phyloP scores from a whole-genome alignment of 2,888 invertebrate genomes.

The Kryphioiulus occultus region DNA sequence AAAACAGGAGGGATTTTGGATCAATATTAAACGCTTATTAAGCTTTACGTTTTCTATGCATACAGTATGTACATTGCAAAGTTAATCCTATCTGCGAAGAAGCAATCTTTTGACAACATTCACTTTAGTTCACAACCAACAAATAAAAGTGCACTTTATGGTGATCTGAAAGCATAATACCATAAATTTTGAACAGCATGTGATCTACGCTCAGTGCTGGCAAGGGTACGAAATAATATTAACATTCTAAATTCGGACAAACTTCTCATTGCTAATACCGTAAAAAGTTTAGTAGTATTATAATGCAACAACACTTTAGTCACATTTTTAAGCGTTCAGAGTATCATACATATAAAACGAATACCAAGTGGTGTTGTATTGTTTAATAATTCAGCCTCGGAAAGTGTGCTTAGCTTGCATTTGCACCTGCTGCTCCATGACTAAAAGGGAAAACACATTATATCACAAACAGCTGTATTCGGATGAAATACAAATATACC shows the following conservation, averaged over 20 bases:
- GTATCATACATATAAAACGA: background rate
- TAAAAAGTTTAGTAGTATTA: background rate
- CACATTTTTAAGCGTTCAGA: background rate
- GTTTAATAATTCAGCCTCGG: background rate
- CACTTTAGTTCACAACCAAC: no score
- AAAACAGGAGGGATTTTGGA: no score
- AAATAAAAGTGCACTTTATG: no score
- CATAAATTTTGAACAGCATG: background rate
- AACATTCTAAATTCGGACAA: no score
- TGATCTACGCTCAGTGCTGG: background rate
- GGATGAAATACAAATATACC: background rate
- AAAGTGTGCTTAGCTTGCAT: background rate
- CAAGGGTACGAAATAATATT: no score
- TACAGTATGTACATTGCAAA: no score
- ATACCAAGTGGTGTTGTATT: background rate
- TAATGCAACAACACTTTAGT: background rate
- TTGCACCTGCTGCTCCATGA: slow-evolving; percentile 10
- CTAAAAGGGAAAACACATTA: background rate
- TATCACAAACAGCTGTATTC: background rate
- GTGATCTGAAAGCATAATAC: no score
- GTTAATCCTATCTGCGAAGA: no score
- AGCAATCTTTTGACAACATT: no score
- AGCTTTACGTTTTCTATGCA: no score
- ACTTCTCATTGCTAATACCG: background rate
- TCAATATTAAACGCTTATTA: no score